Conservation (phyloP, 2,888 invertebrate genomes). For the Branchipolynoe longqiensis region DNA sequence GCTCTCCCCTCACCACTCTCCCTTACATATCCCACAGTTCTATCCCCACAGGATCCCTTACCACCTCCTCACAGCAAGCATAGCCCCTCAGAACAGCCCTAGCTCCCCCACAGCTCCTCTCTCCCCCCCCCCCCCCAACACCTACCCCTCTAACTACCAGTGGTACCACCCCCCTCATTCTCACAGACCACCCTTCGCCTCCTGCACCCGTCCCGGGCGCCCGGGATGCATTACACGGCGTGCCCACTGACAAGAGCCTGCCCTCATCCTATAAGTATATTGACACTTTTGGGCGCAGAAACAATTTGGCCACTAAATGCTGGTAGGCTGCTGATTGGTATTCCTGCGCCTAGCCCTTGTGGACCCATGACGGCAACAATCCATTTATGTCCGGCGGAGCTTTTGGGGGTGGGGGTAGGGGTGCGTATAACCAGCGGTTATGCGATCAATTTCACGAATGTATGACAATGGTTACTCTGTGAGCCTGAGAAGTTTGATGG, state of each 20-base stretch:
- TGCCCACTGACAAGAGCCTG: constrained; percentile 2
- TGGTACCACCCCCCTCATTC: background rate
- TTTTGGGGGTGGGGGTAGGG: no score
- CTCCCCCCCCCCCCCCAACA: background rate
- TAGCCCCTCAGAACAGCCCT: background rate
- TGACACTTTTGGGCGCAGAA: constrained; percentile 45
- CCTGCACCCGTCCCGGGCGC: background rate
- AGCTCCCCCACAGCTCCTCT: background rate
- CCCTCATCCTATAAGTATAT: constrained; percentile 47
- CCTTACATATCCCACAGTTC: no score
- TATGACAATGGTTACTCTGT: no score
- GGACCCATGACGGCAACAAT: constrained; percentile 18
- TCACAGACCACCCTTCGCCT: background rate
- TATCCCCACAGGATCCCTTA: background rate
- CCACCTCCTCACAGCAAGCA: background rate
- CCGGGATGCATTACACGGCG: background rate
- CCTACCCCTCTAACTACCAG: background rate
- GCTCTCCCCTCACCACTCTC: background rate
- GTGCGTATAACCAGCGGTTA: no score
- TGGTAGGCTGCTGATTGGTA: constrained; percentile 48
- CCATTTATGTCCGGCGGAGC: constrained; percentile 30
- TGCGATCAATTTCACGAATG: no score
- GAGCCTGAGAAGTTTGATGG: no score
- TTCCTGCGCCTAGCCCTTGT: background rate
- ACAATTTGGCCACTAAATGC: constrained; percentile 53